Conservation (phyloP, 2,888 invertebrate species). For the Teleiodes luculella region DNA sequence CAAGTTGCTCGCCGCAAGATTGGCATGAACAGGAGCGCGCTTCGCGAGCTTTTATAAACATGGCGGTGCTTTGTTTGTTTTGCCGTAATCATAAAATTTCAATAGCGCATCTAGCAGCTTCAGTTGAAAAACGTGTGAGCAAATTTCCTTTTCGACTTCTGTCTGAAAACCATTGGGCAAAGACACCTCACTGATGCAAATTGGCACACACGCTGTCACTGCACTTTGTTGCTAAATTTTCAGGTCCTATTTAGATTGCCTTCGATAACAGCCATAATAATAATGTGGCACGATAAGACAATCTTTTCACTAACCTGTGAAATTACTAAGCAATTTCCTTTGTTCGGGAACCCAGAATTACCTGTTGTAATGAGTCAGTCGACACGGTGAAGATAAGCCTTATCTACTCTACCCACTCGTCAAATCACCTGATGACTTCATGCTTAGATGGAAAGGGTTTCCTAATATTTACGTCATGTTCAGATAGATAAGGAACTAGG, state of each 20-base stretch:
- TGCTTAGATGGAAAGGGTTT: constrained; percentile 14
- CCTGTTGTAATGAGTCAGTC: constrained; percentile 37
- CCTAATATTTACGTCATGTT: background rate
- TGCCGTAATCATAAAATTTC: constrained; percentile 70
- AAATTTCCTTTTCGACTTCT: background rate
- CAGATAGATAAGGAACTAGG: background rate
- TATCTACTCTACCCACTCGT: constrained; percentile 45
- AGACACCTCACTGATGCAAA: background rate
- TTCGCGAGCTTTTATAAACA: constrained; percentile 77
- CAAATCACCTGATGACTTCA: constrained; percentile 55
- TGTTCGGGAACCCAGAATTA: constrained; percentile 38
- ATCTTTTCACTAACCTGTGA: constrained; percentile 8
- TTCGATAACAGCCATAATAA: background rate
- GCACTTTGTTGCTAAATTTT: background rate
- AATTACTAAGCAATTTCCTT: constrained; percentile 24
- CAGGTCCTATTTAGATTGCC: background rate
- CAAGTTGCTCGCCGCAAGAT: constrained; percentile 76
- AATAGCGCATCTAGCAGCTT: constrained; percentile 43
- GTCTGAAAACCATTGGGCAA: background rate
- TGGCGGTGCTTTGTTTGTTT: constrained; percentile 75
- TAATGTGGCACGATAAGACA: background rate
- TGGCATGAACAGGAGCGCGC: constrained; percentile 78
- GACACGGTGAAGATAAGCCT: constrained; percentile 50
- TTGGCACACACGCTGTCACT: background rate
- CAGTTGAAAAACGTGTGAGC: constrained; percentile 46